Evolutionary conservation across 2,113 vertebrate species (phyloP).

Genomic region (Turnix velox): DNA sequence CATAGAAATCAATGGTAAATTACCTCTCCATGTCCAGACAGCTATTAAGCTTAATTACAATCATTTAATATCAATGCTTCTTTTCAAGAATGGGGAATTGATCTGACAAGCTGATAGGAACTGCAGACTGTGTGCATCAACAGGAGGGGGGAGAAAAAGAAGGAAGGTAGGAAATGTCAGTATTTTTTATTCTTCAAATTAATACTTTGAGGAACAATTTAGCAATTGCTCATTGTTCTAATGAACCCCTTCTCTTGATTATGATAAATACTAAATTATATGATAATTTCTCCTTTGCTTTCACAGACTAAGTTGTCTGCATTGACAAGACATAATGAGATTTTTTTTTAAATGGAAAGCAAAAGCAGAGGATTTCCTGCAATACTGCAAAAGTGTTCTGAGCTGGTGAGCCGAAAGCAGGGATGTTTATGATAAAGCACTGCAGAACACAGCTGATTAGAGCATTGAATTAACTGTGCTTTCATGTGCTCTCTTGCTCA

Average conservation of each 20-base stretch:
- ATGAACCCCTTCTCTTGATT: conserved; percentile 8
- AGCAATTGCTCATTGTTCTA: conserved; percentile 23
- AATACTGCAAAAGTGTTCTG: conserved; percentile 36
- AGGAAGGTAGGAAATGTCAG: conserved; percentile 5
- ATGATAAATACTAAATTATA: conserved; percentile 37
- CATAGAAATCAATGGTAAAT: neutral
- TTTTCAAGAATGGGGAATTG: conserved; percentile 13
- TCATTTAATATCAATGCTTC: conserved; percentile 2
- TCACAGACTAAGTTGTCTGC: conserved; percentile 6
- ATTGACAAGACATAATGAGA: neutral
- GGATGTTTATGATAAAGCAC: conserved; percentile 39
- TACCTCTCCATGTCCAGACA: neutral
- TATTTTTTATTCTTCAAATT: neutral
- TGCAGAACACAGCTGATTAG: conserved; percentile 52
- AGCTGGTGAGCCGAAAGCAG: conserved; percentile 40
- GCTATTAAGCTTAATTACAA: conserved; percentile 13
- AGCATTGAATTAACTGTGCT: conserved; percentile 49
- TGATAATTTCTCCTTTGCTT: neutral
- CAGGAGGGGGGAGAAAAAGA: neutral
- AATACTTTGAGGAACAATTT: conserved; percentile 17
- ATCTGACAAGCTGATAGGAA: conserved; percentile 10
- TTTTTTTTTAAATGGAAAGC: neutral
- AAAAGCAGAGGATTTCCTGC: conserved; percentile 46
- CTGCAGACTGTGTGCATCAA: neutral
- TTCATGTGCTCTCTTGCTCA: neutral